Percentiles rank a stretch among this genome's conserved stretches.
Conservation (phyloP, 2,113 vertebrate species). For the Drymodes brunneopygia region DNA sequence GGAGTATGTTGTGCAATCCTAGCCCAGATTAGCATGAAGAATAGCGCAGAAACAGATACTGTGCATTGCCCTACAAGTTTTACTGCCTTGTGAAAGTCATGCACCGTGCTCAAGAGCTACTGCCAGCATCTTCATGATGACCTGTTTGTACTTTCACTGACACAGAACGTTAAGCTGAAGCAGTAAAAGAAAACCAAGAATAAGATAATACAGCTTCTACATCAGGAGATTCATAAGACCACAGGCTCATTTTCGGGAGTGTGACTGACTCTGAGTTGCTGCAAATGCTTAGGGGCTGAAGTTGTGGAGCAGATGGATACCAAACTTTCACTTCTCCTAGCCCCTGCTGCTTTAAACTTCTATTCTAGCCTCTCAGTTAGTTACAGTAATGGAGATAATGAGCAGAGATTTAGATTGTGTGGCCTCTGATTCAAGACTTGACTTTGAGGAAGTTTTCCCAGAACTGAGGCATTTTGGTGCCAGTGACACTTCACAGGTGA, state of each 20-base stretch:
- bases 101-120: not conserved
- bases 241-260: not conserved
- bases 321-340: not conserved
- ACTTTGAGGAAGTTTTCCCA: not conserved
- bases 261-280: not conserved
- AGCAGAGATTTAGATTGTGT: not conserved
- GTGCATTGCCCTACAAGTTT: not conserved
- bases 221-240: not conserved
- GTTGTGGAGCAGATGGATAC: not conserved
- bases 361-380: not conserved
- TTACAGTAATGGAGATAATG: not conserved
- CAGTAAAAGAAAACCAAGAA: constrained; percentile 16
- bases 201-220: not conserved
- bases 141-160: not conserved
- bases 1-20: not conserved
- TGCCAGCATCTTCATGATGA: not conserved
- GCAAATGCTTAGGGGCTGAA: not conserved
- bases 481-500: not conserved
- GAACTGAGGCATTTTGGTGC: not conserved
- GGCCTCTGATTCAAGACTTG: not conserved
- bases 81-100: not conserved
- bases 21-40: constrained; percentile 15
- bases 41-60: not conserved
- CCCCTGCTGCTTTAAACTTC: not conserved
- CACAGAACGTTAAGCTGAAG: not conserved